phyloP scores from a whole-genome alignment of 2,113 vertebrate species.

The Rhynchomys soricoides region DNA sequence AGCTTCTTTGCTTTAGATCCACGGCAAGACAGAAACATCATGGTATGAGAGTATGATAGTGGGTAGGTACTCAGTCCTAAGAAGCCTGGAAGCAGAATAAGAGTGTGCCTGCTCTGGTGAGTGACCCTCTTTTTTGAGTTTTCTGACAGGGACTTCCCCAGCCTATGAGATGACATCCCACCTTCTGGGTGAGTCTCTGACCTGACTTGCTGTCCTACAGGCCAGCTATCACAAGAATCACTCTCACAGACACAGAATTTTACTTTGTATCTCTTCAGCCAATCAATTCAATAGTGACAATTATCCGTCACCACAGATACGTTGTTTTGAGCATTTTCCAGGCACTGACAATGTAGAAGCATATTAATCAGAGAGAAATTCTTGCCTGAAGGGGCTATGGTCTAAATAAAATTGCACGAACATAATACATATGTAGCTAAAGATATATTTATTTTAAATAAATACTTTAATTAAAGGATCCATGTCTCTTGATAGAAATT shows the following conservation, averaged over 20 bases:
- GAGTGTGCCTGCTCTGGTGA: accelerated
- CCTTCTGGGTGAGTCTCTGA: neutral
- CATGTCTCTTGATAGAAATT: neutral
- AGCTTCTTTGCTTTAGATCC: neutral
- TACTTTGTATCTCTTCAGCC: neutral
- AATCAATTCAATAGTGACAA: neutral
- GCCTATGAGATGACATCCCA: neutral
- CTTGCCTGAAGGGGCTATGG: neutral
- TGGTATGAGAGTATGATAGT: no score
- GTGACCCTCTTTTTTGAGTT: neutral
- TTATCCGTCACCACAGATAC: neutral
- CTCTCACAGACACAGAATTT: neutral
- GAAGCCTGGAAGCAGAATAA: neutral
- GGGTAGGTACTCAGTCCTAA: neutral
- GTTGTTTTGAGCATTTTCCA: neutral
- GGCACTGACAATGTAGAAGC: neutral
- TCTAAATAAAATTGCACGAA: neutral
- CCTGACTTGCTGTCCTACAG: neutral
- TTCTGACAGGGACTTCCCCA: neutral
- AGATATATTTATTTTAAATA: neutral
- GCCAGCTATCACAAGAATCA: neutral
- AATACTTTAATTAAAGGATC: neutral
- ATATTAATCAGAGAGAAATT: neutral
- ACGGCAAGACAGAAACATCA: neutral
- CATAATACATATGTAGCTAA: neutral